Base-by-base conservation (phyloP, 2,888 invertebrate species). In the Papilio protenor region DNA sequence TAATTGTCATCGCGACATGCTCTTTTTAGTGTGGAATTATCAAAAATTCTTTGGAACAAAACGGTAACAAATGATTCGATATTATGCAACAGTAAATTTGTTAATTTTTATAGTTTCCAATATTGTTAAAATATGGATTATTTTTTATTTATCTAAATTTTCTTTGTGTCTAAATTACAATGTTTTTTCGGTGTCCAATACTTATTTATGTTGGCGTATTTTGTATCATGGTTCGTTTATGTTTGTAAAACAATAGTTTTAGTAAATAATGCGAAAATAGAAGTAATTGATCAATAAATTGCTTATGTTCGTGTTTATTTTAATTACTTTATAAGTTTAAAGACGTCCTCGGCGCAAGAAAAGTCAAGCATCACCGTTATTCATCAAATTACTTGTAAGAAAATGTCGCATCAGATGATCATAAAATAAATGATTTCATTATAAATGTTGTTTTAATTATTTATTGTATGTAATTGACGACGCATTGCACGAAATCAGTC, bases 21-120 rank as follows among this genome's bases (percentile, higher is more conserved):
- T 40, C 8, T 40, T 40, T 40, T 40, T 40, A 40, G 0, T 40
- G 5, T 40, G 3, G 33, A 33, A 33, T 40, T 40, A 40, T 40
- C 40, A 8, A 8, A 40, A 8, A 8, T 40, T 40, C 8, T 8
- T 40, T 40, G 40, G 40, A 40, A 40, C 8, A 40, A 40, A 40
- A 40, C 40, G 8, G 40, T 8, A 40, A 40, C 40, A 40, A 40
- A 40, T 8, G 40, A 40, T 40, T 33, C 33, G 33, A 33, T 33
- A 33, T 33, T 33, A 33, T 33, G 33, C 3, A 33, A 33, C 2
- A 33, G 33, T 33, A 33, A 33, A 33, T 4, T 98, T 40, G 21
- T 3, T 59, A 21, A 21, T 59, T 59, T 21, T 10, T 21, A 59
- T 59, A 12, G 8, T 21, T 59, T 21, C 8, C 40, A 40, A 40